Evolutionary conservation across 2,797 vertebrate genomes (phyloP).

Genomic region (Cirrhinus mrigala): DNA sequence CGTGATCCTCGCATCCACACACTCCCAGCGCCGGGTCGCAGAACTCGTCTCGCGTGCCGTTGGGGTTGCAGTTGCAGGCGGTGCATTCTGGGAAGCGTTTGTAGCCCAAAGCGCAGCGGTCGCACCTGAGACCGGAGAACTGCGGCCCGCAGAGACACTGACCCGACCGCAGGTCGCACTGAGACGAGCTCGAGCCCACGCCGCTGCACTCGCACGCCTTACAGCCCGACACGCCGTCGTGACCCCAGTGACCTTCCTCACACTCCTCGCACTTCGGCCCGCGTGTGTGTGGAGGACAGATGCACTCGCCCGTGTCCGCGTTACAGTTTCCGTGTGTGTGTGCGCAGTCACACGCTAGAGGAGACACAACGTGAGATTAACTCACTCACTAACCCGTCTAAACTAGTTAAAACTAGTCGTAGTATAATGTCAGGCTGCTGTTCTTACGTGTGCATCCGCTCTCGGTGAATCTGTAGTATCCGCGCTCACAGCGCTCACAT

Average conservation of each 20-base stretch:
- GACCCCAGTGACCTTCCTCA: constrained; percentile 84
- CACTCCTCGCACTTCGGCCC: constrained; percentile 86
- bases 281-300: constrained; percentile 87
- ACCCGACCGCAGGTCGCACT: constrained; percentile 82
- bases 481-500: constrained; percentile 85
- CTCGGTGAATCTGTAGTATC: constrained; percentile 81
- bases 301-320: constrained; percentile 83
- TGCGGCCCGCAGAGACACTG: constrained; percentile 83
- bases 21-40: constrained; percentile 80
- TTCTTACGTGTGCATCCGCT: constrained; percentile 86
- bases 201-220: constrained; percentile 87
- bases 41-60: constrained; percentile 79
- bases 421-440: not conserved
- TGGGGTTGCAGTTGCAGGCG: constrained; percentile 85
- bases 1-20: constrained; percentile 84
- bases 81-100: constrained; percentile 86
- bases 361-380: not conserved
- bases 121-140: constrained; percentile 82
- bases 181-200: constrained; percentile 77
- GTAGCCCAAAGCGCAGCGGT: constrained; percentile 84
- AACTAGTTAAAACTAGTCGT: not conserved
- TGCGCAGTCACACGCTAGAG: constrained; percentile 86
- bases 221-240: constrained; percentile 82
- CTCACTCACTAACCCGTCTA: too few relatives aligned
- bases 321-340: constrained; percentile 90